Base-by-base conservation (phyloP, 23 tunicate genomes). In the Clavelina lepadiformis region DNA sequence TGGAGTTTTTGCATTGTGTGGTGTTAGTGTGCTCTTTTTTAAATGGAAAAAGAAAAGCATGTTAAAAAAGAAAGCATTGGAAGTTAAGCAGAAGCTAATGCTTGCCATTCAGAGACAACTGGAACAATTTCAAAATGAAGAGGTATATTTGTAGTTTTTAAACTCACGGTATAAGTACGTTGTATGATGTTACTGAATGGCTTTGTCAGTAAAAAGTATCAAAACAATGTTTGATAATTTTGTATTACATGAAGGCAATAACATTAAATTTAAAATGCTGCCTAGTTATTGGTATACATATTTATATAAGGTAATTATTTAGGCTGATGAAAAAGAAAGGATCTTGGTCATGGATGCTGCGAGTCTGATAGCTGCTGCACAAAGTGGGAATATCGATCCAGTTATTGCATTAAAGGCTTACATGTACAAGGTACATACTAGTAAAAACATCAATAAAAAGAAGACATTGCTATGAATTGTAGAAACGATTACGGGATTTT, bases 341-440 rank as follows among this genome's bases (percentile, higher is more conserved):
- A 47, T 67, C 13, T 35, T 67, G 19, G 35, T 8, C 19, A 46
- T 67, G 73, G 21, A 5, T 27, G 32, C 73, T 67, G 7, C n/a
- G 15, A 35, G 30, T 6, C 3, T 67, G 11, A 23, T 67, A n/a
- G 35, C 33, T 67, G 8, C 59, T 5, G 35, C 35, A 5, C 27
- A 67, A 22, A 27, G 28, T 21, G 59, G 33, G 5, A 22, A 22
- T 3, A 67, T 67, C 13, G 33, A 23, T 28, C 33, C 73, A 11
- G 21, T 67, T 33, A 15, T 46, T n/a, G 37, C 26, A 25, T 3
- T 67, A 5, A 21, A 67, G 19, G 73, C 73, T 8, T 67, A 46
- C 28, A 6, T 46, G 3, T 19, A 46, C 33, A 67, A 67, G 59
- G 73, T 67, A 41, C 49, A 41, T 8, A 8, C 49, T 41, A 8